phyloP scores from a whole-genome alignment of 2,888 invertebrate genomes.

The Clanis bilineata region DNA sequence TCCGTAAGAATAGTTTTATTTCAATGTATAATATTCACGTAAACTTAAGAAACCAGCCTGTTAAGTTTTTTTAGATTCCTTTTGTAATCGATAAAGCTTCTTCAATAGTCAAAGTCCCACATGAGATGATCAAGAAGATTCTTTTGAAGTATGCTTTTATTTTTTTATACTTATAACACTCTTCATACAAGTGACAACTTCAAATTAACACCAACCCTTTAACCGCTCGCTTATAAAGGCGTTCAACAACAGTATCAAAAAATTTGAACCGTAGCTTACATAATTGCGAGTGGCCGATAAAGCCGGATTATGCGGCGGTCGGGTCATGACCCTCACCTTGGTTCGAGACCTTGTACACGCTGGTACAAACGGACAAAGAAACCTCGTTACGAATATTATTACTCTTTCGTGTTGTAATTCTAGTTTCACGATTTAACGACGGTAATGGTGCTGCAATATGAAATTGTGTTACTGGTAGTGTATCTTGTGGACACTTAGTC shows the following conservation, averaged over 20 bases:
- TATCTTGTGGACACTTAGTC: background rate
- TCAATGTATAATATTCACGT: no score
- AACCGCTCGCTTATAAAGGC: background rate
- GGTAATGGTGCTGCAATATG: background rate
- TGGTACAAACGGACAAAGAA: conserved; percentile 22
- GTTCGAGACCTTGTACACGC: conserved; percentile 18
- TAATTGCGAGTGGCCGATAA: conserved; percentile 14
- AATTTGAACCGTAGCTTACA: conserved; percentile 11
- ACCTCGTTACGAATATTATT: conserved; percentile 23
- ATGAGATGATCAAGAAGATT: no score
- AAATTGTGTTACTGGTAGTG: background rate
- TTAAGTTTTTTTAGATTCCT: no score
- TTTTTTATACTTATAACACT: no score
- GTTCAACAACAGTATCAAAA: background rate
- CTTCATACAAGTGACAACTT: background rate
- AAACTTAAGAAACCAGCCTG: no score
- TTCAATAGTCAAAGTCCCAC: no score
- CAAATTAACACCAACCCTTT: background rate
- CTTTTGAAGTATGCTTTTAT: no score
- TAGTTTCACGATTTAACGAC: conserved; percentile 16
- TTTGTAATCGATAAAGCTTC: no score
- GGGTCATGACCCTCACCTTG: conserved; percentile 20
- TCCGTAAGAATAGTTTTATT: no score
- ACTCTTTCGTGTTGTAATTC: conserved; percentile 20
- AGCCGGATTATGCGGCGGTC: conserved; percentile 18